These are phyloP conservation scores for Pica pica DNA, from an alignment of 2,113 vertebrate genomes.

Conservation along the genomic window DNA sequence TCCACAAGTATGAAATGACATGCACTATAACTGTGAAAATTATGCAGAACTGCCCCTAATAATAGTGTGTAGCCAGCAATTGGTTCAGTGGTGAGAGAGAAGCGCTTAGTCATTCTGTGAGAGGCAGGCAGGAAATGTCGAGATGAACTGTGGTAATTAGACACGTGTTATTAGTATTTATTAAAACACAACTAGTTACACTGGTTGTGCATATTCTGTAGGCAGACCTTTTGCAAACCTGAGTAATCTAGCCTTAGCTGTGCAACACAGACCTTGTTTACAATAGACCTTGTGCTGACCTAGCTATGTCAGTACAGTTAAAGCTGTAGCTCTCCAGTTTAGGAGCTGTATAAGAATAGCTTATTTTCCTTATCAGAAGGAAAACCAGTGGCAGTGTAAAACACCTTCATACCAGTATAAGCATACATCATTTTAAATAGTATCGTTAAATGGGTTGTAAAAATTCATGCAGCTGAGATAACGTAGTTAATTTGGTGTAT, in stretches of 20 bases:
- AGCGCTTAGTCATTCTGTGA: conserved; percentile 1
- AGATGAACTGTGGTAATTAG: not conserved
- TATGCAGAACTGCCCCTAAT: conserved; percentile 26
- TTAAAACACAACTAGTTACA: conserved; percentile 54
- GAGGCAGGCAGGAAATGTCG: conserved; percentile 45
- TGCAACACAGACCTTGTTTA: conserved; percentile 15
- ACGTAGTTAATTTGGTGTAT: not conserved
- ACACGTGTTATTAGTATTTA: conserved; percentile 36
- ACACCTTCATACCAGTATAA: not conserved
- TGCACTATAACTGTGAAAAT: conserved; percentile 1
- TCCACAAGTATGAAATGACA: not conserved
- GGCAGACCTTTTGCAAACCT: conserved; percentile 7
- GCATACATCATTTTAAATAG: not conserved
- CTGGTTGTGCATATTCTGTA: conserved; percentile 27
- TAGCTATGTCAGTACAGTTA: not conserved
- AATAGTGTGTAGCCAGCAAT: not conserved
- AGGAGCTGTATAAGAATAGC: not conserved
- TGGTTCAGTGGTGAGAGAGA: not conserved
- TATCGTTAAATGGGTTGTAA: not conserved
- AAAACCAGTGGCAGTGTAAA: not conserved
- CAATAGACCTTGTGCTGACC: not conserved
- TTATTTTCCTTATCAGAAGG: not conserved
- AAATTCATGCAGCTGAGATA: not conserved
- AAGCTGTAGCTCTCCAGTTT: not conserved
- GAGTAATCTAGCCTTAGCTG: not conserved